Conservation (phyloP, 2,113 vertebrate genomes). For the Anser cygnoides region DNA sequence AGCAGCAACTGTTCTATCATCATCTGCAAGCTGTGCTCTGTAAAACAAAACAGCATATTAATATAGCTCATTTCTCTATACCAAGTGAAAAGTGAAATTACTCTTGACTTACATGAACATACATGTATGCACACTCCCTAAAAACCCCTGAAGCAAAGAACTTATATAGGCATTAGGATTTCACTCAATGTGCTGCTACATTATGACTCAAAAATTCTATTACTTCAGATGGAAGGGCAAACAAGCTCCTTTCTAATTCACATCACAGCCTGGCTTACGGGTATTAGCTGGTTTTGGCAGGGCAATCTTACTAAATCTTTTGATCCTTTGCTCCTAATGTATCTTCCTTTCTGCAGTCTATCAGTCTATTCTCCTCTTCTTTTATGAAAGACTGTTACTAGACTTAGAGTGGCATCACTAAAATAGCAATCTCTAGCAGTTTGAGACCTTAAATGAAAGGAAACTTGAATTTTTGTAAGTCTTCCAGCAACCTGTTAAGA, state of each 20-base stretch:
- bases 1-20: not conserved
- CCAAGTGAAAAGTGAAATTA: constrained; percentile 26
- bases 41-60: constrained; percentile 29
- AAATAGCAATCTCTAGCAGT: not conserved
- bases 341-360: not conserved
- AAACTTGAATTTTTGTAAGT: not conserved
- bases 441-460: not conserved
- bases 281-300: not conserved
- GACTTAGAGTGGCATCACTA: not conserved
- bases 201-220: not conserved
- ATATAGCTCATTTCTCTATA: not conserved
- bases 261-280: not conserved
- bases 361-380: not conserved
- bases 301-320: not conserved
- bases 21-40: constrained; percentile 56
- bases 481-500: not conserved
- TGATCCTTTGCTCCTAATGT: not conserved
- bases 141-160: constrained; percentile 15
- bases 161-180: not conserved
- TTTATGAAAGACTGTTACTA: not conserved
- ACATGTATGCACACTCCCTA: not conserved
- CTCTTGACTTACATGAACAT: constrained; percentile 1
- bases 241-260: not conserved
- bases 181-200: not conserved
- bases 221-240: not conserved